Evolutionary conservation across 37 sponge, comb jelly and placozoan genomes (phyloP), one percentile per base, ranked within the genome.

Genomic region (Eunapius fragilis): DNA sequence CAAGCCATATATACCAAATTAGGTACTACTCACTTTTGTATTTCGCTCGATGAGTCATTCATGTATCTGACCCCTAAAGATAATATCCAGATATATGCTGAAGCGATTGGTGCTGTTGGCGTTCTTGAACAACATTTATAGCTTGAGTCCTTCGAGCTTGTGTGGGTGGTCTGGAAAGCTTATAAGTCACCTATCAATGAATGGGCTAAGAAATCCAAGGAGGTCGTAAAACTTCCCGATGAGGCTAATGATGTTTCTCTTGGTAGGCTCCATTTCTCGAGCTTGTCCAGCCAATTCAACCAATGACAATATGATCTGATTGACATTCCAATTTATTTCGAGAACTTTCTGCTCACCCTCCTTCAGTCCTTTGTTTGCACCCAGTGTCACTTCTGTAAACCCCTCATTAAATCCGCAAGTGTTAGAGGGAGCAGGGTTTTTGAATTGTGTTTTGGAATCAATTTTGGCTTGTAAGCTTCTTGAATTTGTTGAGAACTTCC

Each of bases 401-500:
- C 4, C 9, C 9, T 45, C 47, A 4, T 11, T 11, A 45, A 11
- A 2, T 19, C 22, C 58, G 17, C 58, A 17, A 19, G 58, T 12
- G 6, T 19, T 58, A 6, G 6, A 41, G 14, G 58, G 7, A 58
- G 14, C 14, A 17, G 22, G 22, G 14, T 58, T 58, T 0, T 79
- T 25, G 30, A 33, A 41, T 32, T 24, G 33, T 25, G 9, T 75
- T 48, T 72, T 34, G 2, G 24, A 30, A 33, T 75, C 31, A 5
- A 67, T 67, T 70, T 9, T 76, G 25, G n/a, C 37, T 85, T 85
- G 85, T 41, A 85, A 76, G 34, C 70, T 35, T 67, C 24, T 28
- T 24, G 85, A 76, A 76, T 85, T 85, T 0, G 85, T 77, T 11
- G 24, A 23, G 26, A 85, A 85, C 77, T 85, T 85, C 0, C 85